Evolutionary conservation across 37 sponge, comb jelly and placozoan genomes (phyloP), one percentile per base, ranked within the genome.

Genomic region (Halisarca cf. caerulea): DNA sequence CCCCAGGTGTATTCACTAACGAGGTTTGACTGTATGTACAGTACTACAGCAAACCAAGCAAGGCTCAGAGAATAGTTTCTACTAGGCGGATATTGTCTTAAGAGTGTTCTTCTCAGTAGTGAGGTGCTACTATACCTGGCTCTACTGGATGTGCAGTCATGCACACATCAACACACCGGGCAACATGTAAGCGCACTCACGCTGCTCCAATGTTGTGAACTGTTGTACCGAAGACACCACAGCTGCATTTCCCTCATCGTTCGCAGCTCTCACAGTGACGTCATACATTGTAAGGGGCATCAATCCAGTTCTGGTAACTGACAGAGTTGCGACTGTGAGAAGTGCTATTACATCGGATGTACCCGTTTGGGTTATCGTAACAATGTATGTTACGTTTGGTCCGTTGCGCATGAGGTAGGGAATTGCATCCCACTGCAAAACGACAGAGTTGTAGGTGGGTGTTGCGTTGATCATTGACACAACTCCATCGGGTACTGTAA

Each of bases 161-260:
- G n/a, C n/a, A n/a, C n/a, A n/a, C n/a, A n/a, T n/a, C n/a, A n/a
- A n/a, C n/a, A n/a, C n/a, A n/a, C n/a, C n/a, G n/a, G n/a, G n/a
- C n/a, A n/a, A n/a, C n/a, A n/a, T n/a, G n/a, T n/a, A n/a, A n/a
- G 15, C 30, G 15, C 30, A 68, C 69, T 68, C 69, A 68, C 69
- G 69, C 1, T 17, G 17, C 30, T 28, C 33, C 35, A 68, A 34
- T 8, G 69, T 68, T 68, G 34, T 68, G 69, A 30, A 8, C 33
- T 68, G 30, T 32, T 32, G 1, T 3, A 68, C 30, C 3, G 0
- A 17, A 17, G 69, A 68, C 32, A 4, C 17, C 1, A 9, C 11
- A 6, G 11, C 0, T 27, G 35, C 69, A 27, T 4, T 5, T 68
- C 69, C 69, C 35, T 7, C 35, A 18, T 1, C 2, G 5, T 68